Conservation (phyloP, 2,888 invertebrate genomes). For the Anorthoa munda region DNA sequence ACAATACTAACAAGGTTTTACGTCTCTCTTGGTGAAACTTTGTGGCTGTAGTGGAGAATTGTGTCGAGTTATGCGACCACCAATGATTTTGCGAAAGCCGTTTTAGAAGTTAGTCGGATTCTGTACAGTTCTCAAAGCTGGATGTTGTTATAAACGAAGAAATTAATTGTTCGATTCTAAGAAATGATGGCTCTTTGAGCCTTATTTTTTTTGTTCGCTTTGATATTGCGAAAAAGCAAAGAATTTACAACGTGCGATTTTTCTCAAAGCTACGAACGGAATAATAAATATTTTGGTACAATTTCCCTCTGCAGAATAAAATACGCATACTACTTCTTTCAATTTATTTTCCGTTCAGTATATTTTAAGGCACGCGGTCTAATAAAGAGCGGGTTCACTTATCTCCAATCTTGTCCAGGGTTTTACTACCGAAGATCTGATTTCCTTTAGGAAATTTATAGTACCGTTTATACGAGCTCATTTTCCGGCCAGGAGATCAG, state of each 20-base stretch:
- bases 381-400: constrained; percentile 9
- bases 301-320: not conserved
- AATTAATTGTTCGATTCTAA: not conserved
- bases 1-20: constrained; percentile 66
- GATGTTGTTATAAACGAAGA: not conserved
- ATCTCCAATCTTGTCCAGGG: constrained; percentile 46
- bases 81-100: constrained; percentile 10
- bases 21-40: constrained; percentile 56
- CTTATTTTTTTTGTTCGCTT: not conserved
- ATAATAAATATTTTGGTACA: not conserved
- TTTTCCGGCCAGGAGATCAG: constrained; percentile 60
- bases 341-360: not conserved
- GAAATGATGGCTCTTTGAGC: not conserved
- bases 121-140: not conserved
- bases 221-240: not conserved
- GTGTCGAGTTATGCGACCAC: constrained; percentile 27
- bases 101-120: constrained; percentile 3
- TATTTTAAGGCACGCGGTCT: not conserved
- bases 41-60: constrained; percentile 42
- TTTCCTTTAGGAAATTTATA: constrained; percentile 54
- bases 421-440: constrained; percentile 49
- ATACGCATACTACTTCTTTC: not conserved
- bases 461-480: constrained; percentile 55
- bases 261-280: not conserved
- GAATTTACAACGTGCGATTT: not conserved